Conservation (phyloP, 2,888 invertebrate species). For the Apamea monoglypha region DNA sequence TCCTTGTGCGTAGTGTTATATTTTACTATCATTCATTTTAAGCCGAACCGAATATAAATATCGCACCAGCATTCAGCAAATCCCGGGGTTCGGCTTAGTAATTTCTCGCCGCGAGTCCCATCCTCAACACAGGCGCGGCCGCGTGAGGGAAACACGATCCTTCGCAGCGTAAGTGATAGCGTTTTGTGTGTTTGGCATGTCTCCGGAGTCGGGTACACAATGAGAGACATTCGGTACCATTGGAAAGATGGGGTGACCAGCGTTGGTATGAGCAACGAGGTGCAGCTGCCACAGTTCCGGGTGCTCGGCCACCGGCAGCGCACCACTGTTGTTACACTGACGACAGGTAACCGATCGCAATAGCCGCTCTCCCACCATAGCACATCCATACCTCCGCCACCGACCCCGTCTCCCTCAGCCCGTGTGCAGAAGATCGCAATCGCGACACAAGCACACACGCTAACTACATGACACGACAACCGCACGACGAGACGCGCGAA, state of each 20-base stretch:
- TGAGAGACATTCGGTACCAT: conserved; percentile 99
- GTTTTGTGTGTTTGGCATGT: conserved; percentile 91
- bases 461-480: conserved; percentile 84
- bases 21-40: conserved; percentile 84
- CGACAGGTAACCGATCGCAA: conserved; percentile 95
- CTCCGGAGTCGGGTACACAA: conserved; percentile 98
- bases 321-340: conserved; percentile 97
- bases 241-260: conserved; percentile 98
- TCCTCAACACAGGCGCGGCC: conserved; percentile 76
- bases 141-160: conserved; percentile 81
- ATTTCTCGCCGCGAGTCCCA: conserved; percentile 77
- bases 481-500: conserved; percentile 86
- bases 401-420: conserved; percentile 88
- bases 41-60: conserved; percentile 71
- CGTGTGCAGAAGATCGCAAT: conserved; percentile 85
- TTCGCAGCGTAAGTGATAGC: conserved; percentile 90
- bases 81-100: conserved; percentile 74
- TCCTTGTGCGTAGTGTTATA: conserved; percentile 76
- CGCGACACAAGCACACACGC: conserved; percentile 88
- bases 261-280: conserved; percentile 98
- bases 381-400: conserved; percentile 85
- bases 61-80: conserved; percentile 23
- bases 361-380: conserved; percentile 83
- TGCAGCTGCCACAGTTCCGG: conserved; percentile 99
- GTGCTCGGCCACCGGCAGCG: conserved; percentile 98